Evolutionary conservation across 2,888 invertebrate species (phyloP), one percentile per base, ranked within the genome.

Genomic region (Drosophila gaucha): DNA sequence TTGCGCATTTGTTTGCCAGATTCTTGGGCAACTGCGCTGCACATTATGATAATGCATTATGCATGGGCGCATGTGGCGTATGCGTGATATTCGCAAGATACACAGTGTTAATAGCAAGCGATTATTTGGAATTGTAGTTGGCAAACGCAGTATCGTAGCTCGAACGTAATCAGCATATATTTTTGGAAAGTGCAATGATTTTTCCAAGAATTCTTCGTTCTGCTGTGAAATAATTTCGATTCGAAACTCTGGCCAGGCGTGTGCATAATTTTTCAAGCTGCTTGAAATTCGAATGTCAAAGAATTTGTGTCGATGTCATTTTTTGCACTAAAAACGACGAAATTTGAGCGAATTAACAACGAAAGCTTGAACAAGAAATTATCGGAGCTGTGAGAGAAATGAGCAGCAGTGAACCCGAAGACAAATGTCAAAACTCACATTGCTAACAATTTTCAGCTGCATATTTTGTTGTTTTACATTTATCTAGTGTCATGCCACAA

Each of bases 211-310:
- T 41, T 41, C 5, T 33, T 35, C 8, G 39, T 49, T 63, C 43
- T 36, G 51, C 57, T 59, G 44, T 65, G 73, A 57, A 60, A 54
- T 44, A 12, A 30, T 57, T 60, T 55, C 35, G 46, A 68, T 50
- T 64, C 64, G 56, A 46, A 55, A 22, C 57, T 39, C 22, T 47
- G 67, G 26, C 43, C 58, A n/a, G n/a, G n/a, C n/a, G n/a, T n/a
- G n/a, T n/a, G n/a, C n/a, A 55, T 1, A 22, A 22, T 8, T n/a
- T 22, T 57, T 30, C 28, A 39, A 55, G 50, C 26, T 50, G 57
- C 60, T 57, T 75, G 74, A 76, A 75, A 75, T 75, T 76, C 65
- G 76, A 76, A 59, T 76, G 63, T 72, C 56, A 74, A 55, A 41
- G 35, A 35, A 36, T 50, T 14, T 28, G 16, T 56, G 36, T 46